Base-by-base conservation (phyloP, 2,888 invertebrate genomes). In the Noctua janthina region DNA sequence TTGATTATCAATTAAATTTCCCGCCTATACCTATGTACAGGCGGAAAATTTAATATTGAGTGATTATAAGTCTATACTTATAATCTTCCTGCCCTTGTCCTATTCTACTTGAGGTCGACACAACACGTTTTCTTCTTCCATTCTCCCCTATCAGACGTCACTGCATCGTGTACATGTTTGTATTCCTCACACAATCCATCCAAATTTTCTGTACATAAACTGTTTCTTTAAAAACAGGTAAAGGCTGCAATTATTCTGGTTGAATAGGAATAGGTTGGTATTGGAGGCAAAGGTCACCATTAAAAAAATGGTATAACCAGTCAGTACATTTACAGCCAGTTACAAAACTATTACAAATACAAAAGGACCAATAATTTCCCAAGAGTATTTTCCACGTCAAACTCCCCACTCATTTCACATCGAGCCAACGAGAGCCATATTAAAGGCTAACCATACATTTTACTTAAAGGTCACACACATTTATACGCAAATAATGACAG, bases 401-500 rank as follows among this genome's bases (percentile, higher is more conserved):
- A 35, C 35, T n/a, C 29, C 35, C 35, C 35, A 72, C 67, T 70
- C 23, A 70, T 79, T 74, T 67, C 29, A 80, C n/a, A 74, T 81
- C 46, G 43, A 56, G 49, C 39, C 20, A 15, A 56, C 64, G 39
- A 66, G 39, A 51, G 59, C 35, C 23, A 74, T 51, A 82, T 82
- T 70, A 69, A 29, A 43, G 43, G 68, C 64, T 83, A 83, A 29
- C 59, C 68, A 79, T 84, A 87, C 54, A 70, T 83, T 79, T 75
- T 79, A 70, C 79, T 83, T 78, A 75, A 68, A 83, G 83, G 83
- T 78, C 78, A 86, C 78, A 82, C 59, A 84, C 87, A 84, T 86
- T 86, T 82, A 82, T 82, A 86, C 86, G 86, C 86, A 77, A 86
- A 83, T 83, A 84, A 86, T 84, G 83, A 84, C 86, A 77, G 83